A percentile compares a stretch with the other conserved stretches of the same genome.
These are phyloP conservation scores for Luffia ferchaultella DNA, from an alignment of 2,888 invertebrate genomes.

Conservation along the genomic window DNA sequence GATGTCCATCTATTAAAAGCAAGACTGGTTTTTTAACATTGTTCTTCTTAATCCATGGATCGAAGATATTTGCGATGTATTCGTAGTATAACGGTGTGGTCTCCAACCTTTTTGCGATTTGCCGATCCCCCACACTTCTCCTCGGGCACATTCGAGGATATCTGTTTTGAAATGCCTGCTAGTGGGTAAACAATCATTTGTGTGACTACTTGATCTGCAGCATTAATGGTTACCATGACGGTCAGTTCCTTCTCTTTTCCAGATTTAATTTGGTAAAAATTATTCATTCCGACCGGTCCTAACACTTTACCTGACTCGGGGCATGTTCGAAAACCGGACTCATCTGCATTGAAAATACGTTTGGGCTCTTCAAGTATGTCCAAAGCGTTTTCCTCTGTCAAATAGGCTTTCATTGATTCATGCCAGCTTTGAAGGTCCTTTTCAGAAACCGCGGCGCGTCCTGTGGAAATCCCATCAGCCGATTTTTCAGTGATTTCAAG, in stretches of 20 bases:
- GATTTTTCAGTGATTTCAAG: no score
- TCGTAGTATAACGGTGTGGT: conserved; percentile 29
- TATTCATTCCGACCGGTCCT: conserved; percentile 11
- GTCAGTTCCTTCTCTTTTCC: conserved; percentile 14
- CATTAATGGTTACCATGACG: conserved; percentile 10
- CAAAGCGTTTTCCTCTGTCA: no score
- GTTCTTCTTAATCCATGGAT: conserved; percentile 25
- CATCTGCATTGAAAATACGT: no score
- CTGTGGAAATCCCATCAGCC: no score
- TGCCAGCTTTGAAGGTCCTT: no score
- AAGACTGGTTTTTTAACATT: conserved; percentile 27
- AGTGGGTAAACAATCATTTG: conserved; percentile 12
- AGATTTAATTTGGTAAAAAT: conserved; percentile 11
- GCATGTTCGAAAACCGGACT: no score
- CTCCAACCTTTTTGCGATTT: conserved; percentile 33
- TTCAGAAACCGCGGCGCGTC: no score
- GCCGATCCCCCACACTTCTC: conserved; percentile 28
- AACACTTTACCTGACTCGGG: conserved; percentile 12
- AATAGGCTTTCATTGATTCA: no score
- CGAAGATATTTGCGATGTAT: conserved; percentile 29
- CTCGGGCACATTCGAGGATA: conserved; percentile 18
- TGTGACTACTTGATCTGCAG: conserved; percentile 10
- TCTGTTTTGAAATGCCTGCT: conserved; percentile 9
- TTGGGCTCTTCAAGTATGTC: no score
- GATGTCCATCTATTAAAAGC: conserved; percentile 32